Base-by-base conservation (phyloP, 2,113 vertebrate genomes). In the Saimiri boliviensis region DNA sequence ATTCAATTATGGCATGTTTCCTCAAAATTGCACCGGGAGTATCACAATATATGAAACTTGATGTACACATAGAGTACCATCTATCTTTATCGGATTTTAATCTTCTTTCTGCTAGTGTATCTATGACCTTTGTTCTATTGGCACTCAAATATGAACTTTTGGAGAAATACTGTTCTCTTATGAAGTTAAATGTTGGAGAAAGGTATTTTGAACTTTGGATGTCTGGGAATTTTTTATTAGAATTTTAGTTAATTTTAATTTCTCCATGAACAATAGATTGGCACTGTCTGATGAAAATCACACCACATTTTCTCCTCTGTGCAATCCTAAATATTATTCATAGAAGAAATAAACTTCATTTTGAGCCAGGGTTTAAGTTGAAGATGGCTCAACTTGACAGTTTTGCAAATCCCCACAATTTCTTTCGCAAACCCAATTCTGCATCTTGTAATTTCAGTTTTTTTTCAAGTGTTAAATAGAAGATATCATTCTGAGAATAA, bases 161-260 rank as follows among this genome's bases (percentile, higher is more conserved):
- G 25, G 32, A 92, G 17, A 86, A 92, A 82, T 14, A 54, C 20
- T 74, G 23, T n/a, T 20, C 82, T 35, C 80, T 84, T 92, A 80
- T 92, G 81, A 96, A 97, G 37, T 84, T 96, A 86, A 81, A 89
- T 94, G 35, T 71, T 92, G 30, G 84, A 93, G n/a, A 91, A 83
- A 85, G 49, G n/a, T 42, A 58, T 27, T 91, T 73, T 58, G 81
- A 92, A 35, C 32, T 90, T 96, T 35, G 93, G 45, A 70, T 27
- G 35, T 54, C 54, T 95, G 23, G 3, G 35, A 60, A 27, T 76
- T 89, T 76, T 86, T 56, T 16, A 56, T 91, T 83, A 89, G 91
- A 77, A 30, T 35, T 93, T 84, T 92, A 56, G 49, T 92, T 83
- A 92, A 83, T 73, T 96, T 73, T 91, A 56, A 49, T 91, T 73